Base-by-base conservation (phyloP, 2,113 vertebrate genomes). In the Choloepus hoffmanni region DNA sequence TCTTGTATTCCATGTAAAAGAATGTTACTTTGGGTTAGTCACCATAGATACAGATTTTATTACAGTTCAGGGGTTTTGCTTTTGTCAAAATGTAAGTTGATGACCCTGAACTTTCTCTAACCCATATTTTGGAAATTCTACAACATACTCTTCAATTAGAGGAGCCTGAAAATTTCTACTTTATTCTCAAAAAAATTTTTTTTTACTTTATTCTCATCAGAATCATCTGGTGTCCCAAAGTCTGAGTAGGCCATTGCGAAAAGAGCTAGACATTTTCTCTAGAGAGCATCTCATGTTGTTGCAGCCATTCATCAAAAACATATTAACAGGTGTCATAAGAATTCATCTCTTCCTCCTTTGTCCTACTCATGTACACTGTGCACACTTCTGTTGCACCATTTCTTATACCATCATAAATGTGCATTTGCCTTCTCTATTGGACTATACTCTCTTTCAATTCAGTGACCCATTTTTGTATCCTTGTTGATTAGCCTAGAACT, bases 1-100 rank as follows among this genome's bases (percentile, higher is more conserved):
- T 9, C 53, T 79, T 74, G 89, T 53, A 76, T 77, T 92, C 24
- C 48, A 92, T 15, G 65, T 93, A 62, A 92, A 79, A 68, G 48
- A 82, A 55, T 58, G 12, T 82, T 77, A 58, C 6, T 81, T 94
- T 70, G 40, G 30, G 26, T 58, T 28, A 85, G 10, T 11, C 9
- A 77, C n/a, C 12, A 92, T 5, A 78, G 19, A n/a, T 67, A 33
- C 72, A 85, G 21, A 65, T 83, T 95, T 89, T 78, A 65, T 84
- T 84, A 19, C 40, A 78, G 2, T 67, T 50, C 28, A 82, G 45
- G 30, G 50, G 18, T 33, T 90, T 65, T 48, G 13, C 73, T 95
- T 96, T 90, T 45, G 40, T 90, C 8, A 72, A 95, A 93, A 88
- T 7, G 36, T 7, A 79, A 72, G 48, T 48, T 26, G 24, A 45